A percentile compares a stretch with the other conserved stretches of the same genome.
Conservation (phyloP, 2,888 invertebrate species). For the Hirtodrosophila alboralis region DNA sequence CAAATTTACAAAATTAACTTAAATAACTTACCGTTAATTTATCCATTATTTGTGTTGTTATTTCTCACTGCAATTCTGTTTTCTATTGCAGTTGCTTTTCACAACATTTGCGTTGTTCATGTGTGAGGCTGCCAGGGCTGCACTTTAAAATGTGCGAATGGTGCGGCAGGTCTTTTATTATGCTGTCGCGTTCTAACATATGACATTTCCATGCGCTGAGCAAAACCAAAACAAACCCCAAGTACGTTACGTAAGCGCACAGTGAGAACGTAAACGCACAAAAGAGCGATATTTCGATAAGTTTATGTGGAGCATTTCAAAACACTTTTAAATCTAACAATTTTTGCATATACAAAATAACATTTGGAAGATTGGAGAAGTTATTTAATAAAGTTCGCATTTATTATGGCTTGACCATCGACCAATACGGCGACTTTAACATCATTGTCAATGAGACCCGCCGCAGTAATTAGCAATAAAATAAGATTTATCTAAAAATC, state of each 20-base stretch:
- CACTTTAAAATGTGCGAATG: not conserved
- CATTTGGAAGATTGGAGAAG: no score
- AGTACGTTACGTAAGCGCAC: conserved; percentile 9
- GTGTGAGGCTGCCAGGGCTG: conserved; percentile 34
- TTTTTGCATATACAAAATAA: no score
- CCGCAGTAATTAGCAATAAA: no score
- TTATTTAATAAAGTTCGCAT: no score
- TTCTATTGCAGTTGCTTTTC: conserved; percentile 26
- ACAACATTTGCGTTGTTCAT: conserved; percentile 48
- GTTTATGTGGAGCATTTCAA: no score
- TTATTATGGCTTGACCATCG: no score
- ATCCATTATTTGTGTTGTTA: conserved; percentile 36
- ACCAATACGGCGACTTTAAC: no score
- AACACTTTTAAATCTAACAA: no score
- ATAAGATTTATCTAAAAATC: no score
- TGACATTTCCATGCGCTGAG: not conserved
- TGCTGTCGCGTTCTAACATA: conserved; percentile 24
- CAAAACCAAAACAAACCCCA: conserved; percentile 24
- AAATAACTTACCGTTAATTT: conserved; percentile 34
- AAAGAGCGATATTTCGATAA: conserved; percentile 6
- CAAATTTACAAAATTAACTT: no score
- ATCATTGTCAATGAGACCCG: no score
- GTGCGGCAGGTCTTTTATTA: not conserved
- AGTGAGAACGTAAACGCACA: conserved; percentile 6
- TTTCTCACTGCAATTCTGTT: conserved; percentile 9